Evolutionary conservation across 2,113 vertebrate genomes (phyloP), one percentile per base, ranked within the genome.

Genomic region (Merops nubicus): DNA sequence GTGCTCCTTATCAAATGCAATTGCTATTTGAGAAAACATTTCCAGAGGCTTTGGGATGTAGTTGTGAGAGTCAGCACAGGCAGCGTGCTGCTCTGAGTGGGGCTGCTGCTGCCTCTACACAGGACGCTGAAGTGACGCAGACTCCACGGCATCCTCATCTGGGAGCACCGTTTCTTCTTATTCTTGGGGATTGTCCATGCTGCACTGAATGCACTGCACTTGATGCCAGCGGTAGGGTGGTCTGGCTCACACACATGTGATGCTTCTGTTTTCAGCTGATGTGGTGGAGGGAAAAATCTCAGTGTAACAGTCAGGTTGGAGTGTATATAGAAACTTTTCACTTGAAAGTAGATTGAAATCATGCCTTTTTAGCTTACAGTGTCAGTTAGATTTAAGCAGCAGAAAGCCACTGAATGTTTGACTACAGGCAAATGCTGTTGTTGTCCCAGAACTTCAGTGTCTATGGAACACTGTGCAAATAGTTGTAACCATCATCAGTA

Each of bases 21-120:
- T 63, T 65, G 48, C 63, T 73, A 43, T n/a, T 67, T 91, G 68
- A 56, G 38, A 72, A 85, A 87, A 76, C 25, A n/a, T 40, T 95
- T 51, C 53, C 26, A 67, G 34, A n/a, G 14, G 40, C 38, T 77
- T 65, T 68, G 47, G 13, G 64, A 56, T 16, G 15, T 23, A n/a
- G 12, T 3, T 53, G 29, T 48, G 56, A 60, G 20, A 17, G 34
- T 77, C 25, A 54, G 63, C 40, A 6, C 6, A 50, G 64, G 13
- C 15, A 53, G 43, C 26, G 6, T 6, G 2, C 50, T 89, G 25
- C 59, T 81, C 70, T n/a, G n/a, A 8, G 19, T 5, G 15, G 40
- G 43, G 56, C 63, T 92, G 73, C 43, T 2, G 4, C n/a, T 60
- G 64, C 18, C 15, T 23, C 45, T 7, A 26, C 15, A 4, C 40